phyloP scores from a whole-genome alignment of 1,140 invertebrate genomes.

The Megathymus violae region DNA sequence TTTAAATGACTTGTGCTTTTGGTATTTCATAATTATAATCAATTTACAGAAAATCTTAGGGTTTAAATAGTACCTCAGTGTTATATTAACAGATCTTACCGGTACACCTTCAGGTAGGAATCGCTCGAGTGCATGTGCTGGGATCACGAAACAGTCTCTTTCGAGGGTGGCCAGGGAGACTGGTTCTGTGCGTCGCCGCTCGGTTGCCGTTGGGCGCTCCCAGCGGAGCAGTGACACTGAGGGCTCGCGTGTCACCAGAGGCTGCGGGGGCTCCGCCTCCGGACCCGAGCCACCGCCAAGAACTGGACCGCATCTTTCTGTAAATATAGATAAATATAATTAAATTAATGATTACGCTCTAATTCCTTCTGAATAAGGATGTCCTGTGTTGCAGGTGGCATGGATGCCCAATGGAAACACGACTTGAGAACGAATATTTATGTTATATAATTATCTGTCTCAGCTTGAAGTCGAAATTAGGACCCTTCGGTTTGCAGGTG shows the following conservation, averaged over 20 bases:
- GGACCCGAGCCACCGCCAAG: slow-evolving; percentile 67
- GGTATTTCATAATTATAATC: too few species aligned
- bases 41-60: too few species aligned
- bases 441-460: too few species aligned
- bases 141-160: slow-evolving; percentile 95
- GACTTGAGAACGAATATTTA: too few species aligned
- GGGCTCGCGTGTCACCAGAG: slow-evolving; percentile 72
- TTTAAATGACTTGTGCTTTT: too few species aligned
- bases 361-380: too few species aligned
- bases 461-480: too few species aligned
- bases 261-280: slow-evolving; percentile 76
- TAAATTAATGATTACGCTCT: too few species aligned
- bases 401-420: too few species aligned
- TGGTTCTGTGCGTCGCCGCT: slow-evolving; percentile 84
- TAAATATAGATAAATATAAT: slow-evolving; percentile 26
- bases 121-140: slow-evolving; percentile 91
- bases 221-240: slow-evolving; percentile 76
- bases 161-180: slow-evolving; percentile 91
- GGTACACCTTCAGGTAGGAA: slow-evolving; percentile 94
- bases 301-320: slow-evolving; percentile 82
- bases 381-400: too few species aligned
- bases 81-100: slow-evolving; percentile 86
- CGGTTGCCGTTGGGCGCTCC: slow-evolving; percentile 68
- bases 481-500: too few species aligned
- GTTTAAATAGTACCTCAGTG: too few species aligned